Evolutionary conservation across 2,888 invertebrate species (phyloP).

Genomic region (Osmoderma eremita): DNA sequence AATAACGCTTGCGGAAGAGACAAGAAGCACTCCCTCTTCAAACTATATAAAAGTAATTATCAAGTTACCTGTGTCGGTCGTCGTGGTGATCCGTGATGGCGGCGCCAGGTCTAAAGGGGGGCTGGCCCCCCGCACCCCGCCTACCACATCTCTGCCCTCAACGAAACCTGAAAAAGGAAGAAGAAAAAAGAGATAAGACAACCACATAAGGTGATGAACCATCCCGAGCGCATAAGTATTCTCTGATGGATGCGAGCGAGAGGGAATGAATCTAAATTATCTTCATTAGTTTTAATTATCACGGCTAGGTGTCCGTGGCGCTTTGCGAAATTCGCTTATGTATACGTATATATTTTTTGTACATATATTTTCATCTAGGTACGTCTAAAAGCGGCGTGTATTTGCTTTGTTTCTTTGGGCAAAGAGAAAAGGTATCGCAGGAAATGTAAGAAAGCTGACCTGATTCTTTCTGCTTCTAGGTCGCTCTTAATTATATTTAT

Average conservation of each 20-base stretch:
- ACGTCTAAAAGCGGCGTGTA: too few species aligned
- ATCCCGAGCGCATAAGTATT: too few species aligned
- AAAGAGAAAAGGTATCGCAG: too few species aligned
- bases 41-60: slow-evolving; percentile 21
- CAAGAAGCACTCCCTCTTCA: slow-evolving; percentile 4
- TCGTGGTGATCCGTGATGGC: slow-evolving; percentile 65
- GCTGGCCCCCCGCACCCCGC: slow-evolving; percentile 62
- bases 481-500: too few species aligned
- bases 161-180: slow-evolving; percentile 31
- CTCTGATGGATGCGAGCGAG: too few species aligned
- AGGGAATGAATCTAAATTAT: slow-evolving; percentile 10
- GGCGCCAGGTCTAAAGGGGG: slow-evolving; percentile 65
- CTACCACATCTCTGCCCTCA: slow-evolving; percentile 59
- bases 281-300: slow-evolving; percentile 19
- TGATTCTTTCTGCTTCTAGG: too few species aligned
- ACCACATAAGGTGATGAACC: neutral
- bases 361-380: too few species aligned
- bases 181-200: neutral
- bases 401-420: too few species aligned
- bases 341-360: too few species aligned
- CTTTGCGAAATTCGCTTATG: too few species aligned
- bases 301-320: neutral
- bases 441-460: too few species aligned
- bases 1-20: neutral
- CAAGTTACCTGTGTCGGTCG: slow-evolving; percentile 63